A percentile compares a stretch with the other conserved stretches of the same genome.
phyloP scores from a whole-genome alignment of 2,888 invertebrate genomes.

The Cephus spinipes region DNA sequence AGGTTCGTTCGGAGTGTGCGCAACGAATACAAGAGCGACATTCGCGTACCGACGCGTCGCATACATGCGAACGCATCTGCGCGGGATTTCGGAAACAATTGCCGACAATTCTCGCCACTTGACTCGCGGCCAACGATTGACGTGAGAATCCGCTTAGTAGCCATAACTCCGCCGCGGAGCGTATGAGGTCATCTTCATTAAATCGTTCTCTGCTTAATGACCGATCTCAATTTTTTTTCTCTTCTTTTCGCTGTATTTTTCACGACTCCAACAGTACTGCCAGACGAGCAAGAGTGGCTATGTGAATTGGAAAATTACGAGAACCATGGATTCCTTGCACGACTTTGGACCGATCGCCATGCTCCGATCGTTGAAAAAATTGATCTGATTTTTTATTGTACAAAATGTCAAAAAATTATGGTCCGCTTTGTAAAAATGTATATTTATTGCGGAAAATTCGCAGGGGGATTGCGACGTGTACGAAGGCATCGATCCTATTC shows the following conservation, averaged over 20 bases:
- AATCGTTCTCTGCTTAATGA: slow-evolving; percentile 66
- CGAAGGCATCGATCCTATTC: background rate
- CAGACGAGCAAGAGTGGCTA: background rate
- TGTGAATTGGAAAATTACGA: background rate
- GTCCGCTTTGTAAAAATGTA: background rate
- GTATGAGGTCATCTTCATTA: slow-evolving; percentile 67
- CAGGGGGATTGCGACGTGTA: background rate
- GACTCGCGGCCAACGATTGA: slow-evolving; percentile 65
- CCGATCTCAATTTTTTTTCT: slow-evolving; percentile 61
- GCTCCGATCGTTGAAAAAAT: background rate
- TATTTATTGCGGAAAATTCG: slow-evolving; percentile 4
- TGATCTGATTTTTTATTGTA: background rate
- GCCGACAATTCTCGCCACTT: slow-evolving; percentile 67
- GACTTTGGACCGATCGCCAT: background rate
- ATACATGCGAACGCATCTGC: slow-evolving; percentile 53
- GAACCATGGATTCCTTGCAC: too few relatives aligned
- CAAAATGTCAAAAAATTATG: background rate
- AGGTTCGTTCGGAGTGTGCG: slow-evolving; percentile 43
- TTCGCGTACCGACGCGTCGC: slow-evolving; percentile 29
- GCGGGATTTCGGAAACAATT: slow-evolving; percentile 68
- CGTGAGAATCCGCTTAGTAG: slow-evolving; percentile 65
- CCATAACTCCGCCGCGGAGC: slow-evolving; percentile 55
- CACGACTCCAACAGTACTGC: background rate
- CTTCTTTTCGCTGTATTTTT: slow-evolving; percentile 9
- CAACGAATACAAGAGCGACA: slow-evolving; percentile 21